Evolutionary conservation across 2,113 vertebrate species (phyloP), one percentile per base, ranked within the genome.

Genomic region (Chascanopsetta lugubris): DNA sequence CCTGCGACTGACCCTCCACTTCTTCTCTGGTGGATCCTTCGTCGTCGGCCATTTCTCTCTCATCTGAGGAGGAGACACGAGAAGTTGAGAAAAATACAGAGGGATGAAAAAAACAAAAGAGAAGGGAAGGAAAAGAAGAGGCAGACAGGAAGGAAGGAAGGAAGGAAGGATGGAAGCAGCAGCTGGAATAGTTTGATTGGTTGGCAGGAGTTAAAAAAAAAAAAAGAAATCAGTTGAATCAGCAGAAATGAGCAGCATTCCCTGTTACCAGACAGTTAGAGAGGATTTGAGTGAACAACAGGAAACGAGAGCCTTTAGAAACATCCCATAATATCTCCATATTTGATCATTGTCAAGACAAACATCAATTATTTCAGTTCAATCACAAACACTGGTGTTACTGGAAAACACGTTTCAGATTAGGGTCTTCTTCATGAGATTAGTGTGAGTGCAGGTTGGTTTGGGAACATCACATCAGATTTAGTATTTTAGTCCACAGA

Each of bases 61-160:
- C 86, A 47, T 88, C 88, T 90, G 71, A 64, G 24, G 51, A 62
- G n/a, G 59, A 54, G 30, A 74, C 0, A 12, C 1, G 8, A 0
- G 8, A 0, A 10, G 26, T 53, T 50, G 1, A 75, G 27, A 51
- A 3, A 6, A 2, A 32, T 8, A 25, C 3, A 5, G 0, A 0
- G 29, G 0, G 22, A 59, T 10, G 4, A 13, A 29, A 55, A 8
- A n/a, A 3, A 17, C 3, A 55, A 8, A 60, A 38, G 12, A 15
- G 24, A 3, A n/a, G n/a, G n/a, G n/a, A n/a, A n/a, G 5, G 3
- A 8, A 11, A 11, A 51, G 18, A 26, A 2, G 18, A 9, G 43
- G 17, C 26, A 56, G 51, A 21, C 3, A 38, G 13, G 32, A 6
- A 46, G 12, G 10, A 47, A 1, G 22, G 65, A 42, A 18, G 29